phyloP scores from a whole-genome alignment of 1,140 invertebrate genomes.

The Pachypsylla venusta region DNA sequence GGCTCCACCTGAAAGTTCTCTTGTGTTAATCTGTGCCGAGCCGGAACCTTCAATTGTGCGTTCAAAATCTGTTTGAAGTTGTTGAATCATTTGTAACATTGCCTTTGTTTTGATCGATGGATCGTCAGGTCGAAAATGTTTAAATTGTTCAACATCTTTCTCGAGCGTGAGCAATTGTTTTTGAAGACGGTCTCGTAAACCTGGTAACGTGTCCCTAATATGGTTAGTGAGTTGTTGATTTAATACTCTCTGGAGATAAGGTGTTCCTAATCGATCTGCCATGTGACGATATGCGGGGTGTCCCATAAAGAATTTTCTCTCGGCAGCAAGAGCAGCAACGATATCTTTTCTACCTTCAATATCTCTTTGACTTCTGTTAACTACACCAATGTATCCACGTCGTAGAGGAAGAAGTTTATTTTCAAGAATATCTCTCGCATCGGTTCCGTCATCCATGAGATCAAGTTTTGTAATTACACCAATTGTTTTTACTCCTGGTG shows the following conservation, averaged over 20 bases:
- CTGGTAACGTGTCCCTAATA: constrained; percentile 92
- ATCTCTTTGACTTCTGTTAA: constrained; percentile 97
- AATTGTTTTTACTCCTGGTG: constrained; percentile 87
- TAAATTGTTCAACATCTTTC: constrained; percentile 98
- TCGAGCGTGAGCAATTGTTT: constrained; percentile 86
- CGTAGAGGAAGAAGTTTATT: constrained; percentile 91
- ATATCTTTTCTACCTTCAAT: constrained; percentile 97
- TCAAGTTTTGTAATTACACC: constrained; percentile 99
- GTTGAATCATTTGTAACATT: constrained; percentile 99
- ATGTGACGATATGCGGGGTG: constrained; percentile 86
- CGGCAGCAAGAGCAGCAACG: constrained; percentile 79
- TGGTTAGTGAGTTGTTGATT: constrained; percentile 99
- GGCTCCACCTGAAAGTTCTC: constrained; percentile 94
- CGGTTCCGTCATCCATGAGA: constrained; percentile 99
- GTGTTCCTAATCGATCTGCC: constrained; percentile 93
- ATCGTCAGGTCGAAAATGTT: constrained; percentile 96
- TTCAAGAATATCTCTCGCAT: constrained; percentile 94
- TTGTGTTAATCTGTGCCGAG: constrained; percentile 87
- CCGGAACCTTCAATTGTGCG: constrained; percentile 94
- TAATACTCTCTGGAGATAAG: constrained; percentile 88
- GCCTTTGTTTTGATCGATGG: constrained; percentile 98
- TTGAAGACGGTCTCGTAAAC: constrained; percentile 83
- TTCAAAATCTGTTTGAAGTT: constrained; percentile 94
- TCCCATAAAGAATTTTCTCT: constrained; percentile 94
- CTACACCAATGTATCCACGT: constrained; percentile 94